Base-by-base conservation (phyloP, 2,888 invertebrate genomes). In the Dascillus cervinus region DNA sequence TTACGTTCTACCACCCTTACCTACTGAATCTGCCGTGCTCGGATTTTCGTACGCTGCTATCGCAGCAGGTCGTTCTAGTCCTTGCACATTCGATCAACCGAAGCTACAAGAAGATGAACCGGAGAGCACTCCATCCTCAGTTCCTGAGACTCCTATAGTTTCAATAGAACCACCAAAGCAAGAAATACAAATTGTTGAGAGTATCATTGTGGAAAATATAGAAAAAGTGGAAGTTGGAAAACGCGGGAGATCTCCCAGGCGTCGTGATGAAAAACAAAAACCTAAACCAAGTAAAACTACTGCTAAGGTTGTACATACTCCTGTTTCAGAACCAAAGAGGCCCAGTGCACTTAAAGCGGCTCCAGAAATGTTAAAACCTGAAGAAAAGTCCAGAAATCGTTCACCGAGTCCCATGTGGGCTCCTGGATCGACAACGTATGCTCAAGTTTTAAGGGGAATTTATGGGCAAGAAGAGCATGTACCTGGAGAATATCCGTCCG, bases 401-500 rank as follows among this genome's bases (percentile, higher is more conserved):
- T 79, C 79, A 1, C 72, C 73, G 22, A 81, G 81, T 58, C 82
- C 83, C 9, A 75, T 80, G 56, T 85, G 84, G 84, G 59, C 69
- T 22, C 80, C 79, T 2, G 83, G 82, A 14, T 77, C 78, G 12
- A 76, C 82, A 26, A 77, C 84, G 25, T 88, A 87, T 60, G 84
- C 88, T 26, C 84, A 85, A 64, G 79, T 88, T 42, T 71, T 87
- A 38, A 74, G 77, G 47, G 84, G 86, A 4, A 23, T 31, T 5
- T 32, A 34, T 8, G 29, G 30, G 4, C n/a, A n/a, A n/a, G n/a
- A n/a, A n/a, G 17, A 17, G 4, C 4, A 8, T 17, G 8, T 17
- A 17, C 17, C 17, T 17, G 5, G 5, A 17, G 5, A 17, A 17
- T 8, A 4, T 4, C 5, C 8, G 4, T 8, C 8, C 8, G 17